Base-by-base conservation (phyloP, 1,140 invertebrate species). In the Sminthurides bifidus region DNA sequence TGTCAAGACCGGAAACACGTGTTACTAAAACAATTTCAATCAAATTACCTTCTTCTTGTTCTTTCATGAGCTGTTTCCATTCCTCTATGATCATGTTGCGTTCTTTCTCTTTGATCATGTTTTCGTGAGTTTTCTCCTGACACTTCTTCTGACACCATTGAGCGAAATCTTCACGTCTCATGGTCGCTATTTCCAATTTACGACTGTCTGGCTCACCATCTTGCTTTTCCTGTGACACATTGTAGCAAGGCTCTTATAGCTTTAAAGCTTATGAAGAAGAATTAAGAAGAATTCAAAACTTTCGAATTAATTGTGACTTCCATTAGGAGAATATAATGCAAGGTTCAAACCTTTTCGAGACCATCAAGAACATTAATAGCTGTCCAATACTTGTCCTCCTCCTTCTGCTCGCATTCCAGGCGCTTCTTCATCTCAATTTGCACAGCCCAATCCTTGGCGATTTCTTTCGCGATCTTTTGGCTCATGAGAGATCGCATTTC, bases 351-450 rank as follows among this genome's bases (percentile, higher is more conserved):
- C 63, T 65, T 61, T 43, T 59, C 57, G 41, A 60, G 50, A 40
- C 37, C 44, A 53, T 65, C 59, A 21, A 40, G 29, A 26, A 8
- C 5, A 38, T 21, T 37, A 8, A 59, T 33, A 46, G 46, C 52
- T 37, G 49, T 58, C 54, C 59, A 65, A 51, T 61, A 54, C 26
- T 51, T 19, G 31, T 60, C 58, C 24, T 60, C 56, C 37, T 52
- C 52, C 19, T 58, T 26, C 12, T 43, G 19, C 27, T 64, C 58
- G 37, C 56, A 56, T n/a, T 64, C 59, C 0, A 61, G 45, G 26
- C 63, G 21, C 23, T 52, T 23, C 43, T 64, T 64, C 45, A 59
- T 41, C 17, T 40, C 6, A 2, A 59, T 44, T 46, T 61, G 63
- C 26, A 35, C 49, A 30, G 31, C 49, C 59, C 63, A 65, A 48